Conservation (phyloP, 1,140 invertebrate species). For the Drosophila tristis region DNA sequence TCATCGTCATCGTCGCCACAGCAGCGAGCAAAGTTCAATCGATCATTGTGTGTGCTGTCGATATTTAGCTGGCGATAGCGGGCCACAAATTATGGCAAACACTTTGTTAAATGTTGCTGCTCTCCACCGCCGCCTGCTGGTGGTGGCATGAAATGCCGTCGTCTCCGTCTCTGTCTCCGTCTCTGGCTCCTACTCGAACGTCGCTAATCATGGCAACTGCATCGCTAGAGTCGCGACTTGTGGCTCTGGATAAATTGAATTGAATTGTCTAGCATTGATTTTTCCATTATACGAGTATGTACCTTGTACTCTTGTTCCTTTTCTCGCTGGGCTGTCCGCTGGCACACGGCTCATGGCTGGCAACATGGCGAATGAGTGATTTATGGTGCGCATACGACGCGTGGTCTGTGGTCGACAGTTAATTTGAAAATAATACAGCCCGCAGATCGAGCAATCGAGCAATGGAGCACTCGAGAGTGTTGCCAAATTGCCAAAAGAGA, state of each 20-base stretch:
- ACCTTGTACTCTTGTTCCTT: slow-evolving; percentile 15
- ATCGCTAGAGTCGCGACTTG: slow-evolving; percentile 64
- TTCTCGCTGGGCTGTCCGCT: not conserved
- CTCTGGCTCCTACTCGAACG: slow-evolving; percentile 2
- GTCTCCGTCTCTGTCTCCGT: not conserved
- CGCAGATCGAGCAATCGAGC: slow-evolving; percentile 13
- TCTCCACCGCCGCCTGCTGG: not conserved
- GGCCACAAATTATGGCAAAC: slow-evolving; percentile 76
- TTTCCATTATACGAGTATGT: slow-evolving; percentile 39
- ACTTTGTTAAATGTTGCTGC: slow-evolving; percentile 75
- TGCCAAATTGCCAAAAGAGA: slow-evolving; percentile 60
- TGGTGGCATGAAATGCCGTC: slow-evolving; percentile 28
- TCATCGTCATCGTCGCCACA: slow-evolving; percentile 1
- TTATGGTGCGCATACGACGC: slow-evolving; percentile 79
- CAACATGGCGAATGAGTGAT: slow-evolving; percentile 77
- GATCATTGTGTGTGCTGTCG: slow-evolving; percentile 70
- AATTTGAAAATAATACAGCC: slow-evolving; percentile 74
- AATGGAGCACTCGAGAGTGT: slow-evolving; percentile 36
- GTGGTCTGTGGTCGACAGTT: slow-evolving; percentile 68
- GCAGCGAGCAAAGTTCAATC: slow-evolving; percentile 73
- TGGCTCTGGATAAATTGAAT: slow-evolving; percentile 73
- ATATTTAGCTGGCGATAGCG: slow-evolving; percentile 77
- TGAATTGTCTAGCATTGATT: slow-evolving; percentile 58
- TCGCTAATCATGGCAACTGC: slow-evolving; percentile 62
- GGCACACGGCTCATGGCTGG: slow-evolving; percentile 8